A percentile compares a stretch with the other conserved stretches of the same genome.
Evolutionary conservation across 2,888 invertebrate genomes (phyloP).

Genomic region (Scrobipalpa costella): DNA sequence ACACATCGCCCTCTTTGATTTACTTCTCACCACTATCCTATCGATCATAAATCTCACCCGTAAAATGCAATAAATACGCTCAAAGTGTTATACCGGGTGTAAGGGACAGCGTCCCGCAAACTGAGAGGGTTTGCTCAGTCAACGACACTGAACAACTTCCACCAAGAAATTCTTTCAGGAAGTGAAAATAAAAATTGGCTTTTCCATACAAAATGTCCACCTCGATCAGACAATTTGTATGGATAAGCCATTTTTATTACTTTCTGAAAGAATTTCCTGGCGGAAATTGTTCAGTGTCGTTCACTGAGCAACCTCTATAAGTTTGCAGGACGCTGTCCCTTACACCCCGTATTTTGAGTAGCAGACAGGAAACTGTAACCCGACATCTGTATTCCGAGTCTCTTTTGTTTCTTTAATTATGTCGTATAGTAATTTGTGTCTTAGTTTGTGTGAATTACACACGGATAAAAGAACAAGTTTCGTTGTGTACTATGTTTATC

Average conservation of each 20-base stretch:
- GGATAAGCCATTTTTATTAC: no score
- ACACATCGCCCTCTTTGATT: slow-evolving; percentile 67
- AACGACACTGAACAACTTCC: no score
- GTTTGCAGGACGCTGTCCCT: no score
- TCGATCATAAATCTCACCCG: slow-evolving; percentile 52
- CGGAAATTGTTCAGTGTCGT: no score
- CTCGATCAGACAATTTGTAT: no score
- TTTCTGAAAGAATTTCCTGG: no score
- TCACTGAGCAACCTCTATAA: no score
- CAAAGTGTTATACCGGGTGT: slow-evolving; percentile 7
- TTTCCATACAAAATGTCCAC: no score
- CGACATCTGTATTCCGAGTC: neutral
- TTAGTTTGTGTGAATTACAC: neutral
- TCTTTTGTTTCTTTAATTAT: slow-evolving; percentile 2
- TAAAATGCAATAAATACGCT: slow-evolving; percentile 18
- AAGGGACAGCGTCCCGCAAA: no score
- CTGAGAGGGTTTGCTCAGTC: no score
- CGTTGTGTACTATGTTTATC: neutral
- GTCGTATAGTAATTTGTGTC: neutral
- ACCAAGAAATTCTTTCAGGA: no score
- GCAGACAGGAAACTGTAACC: slow-evolving; percentile 6
- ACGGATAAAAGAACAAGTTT: neutral
- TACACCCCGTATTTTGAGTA: slow-evolving; percentile 9
- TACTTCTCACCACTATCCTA: slow-evolving; percentile 69
- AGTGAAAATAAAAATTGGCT: no score